Conservation (phyloP, 2,888 invertebrate genomes). For the Tholera decimalis region DNA sequence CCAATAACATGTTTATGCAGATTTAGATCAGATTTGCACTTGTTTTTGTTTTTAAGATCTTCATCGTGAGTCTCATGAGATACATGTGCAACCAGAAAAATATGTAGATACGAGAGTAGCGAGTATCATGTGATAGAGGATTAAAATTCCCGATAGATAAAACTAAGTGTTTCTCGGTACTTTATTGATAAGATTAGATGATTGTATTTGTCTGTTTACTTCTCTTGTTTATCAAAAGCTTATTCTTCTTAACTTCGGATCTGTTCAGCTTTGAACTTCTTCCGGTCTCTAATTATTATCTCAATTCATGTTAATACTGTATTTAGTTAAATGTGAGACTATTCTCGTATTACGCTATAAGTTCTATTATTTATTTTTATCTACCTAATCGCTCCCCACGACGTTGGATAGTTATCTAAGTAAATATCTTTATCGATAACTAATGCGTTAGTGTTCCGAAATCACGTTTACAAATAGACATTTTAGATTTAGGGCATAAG, state of each 20-base stretch:
- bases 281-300: background rate
- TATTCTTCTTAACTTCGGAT: background rate
- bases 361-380: background rate
- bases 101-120: slow-evolving; percentile 16
- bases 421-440: slow-evolving; percentile 33
- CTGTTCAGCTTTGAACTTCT: background rate
- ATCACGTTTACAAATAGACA: slow-evolving; percentile 31
- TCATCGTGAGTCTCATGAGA: slow-evolving; percentile 17
- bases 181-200: slow-evolving; percentile 48
- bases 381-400: background rate
- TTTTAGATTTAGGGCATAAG: slow-evolving; percentile 46
- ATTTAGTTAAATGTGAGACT: background rate
- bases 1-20: slow-evolving; percentile 15
- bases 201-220: slow-evolving; percentile 35
- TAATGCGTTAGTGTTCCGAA: slow-evolving; percentile 34
- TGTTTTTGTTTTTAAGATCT: slow-evolving; percentile 30
- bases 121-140: slow-evolving; percentile 44
- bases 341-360: background rate
- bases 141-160: slow-evolving; percentile 50
- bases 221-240: slow-evolving; percentile 20
- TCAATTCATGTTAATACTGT: no score
- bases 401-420: slow-evolving; percentile 19
- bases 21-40: slow-evolving; percentile 12
- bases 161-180: slow-evolving; percentile 25
- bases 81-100: slow-evolving; percentile 38